Percentiles rank a stretch among this genome's conserved stretches.
Conservation (phyloP, 1,140 invertebrate genomes). For the Pseudomyrmex flavicornis region DNA sequence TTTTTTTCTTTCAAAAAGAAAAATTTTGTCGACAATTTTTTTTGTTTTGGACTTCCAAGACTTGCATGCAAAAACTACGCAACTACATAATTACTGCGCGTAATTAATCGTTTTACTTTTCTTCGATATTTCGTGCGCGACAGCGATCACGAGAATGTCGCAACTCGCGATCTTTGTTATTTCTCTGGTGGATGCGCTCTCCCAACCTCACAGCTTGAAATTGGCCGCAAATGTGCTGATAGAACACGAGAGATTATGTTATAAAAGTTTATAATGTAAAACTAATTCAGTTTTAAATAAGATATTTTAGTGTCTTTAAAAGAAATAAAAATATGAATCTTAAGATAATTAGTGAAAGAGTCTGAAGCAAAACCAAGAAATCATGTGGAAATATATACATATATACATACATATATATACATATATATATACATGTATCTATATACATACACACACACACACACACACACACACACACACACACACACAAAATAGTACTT, state of each 20-base stretch:
- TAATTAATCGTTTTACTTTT: slow-evolving; percentile 61
- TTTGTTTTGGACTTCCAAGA: slow-evolving; percentile 54
- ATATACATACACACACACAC: no score
- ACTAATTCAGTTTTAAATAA: no score
- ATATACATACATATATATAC: no score
- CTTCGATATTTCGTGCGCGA: slow-evolving; percentile 55
- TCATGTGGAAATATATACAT: no score
- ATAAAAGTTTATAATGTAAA: neutral
- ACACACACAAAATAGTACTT: neutral
- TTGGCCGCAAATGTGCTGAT: slow-evolving; percentile 26
- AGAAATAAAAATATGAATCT: neutral
- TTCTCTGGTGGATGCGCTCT: neutral
- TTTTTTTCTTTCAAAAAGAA: slow-evolving; percentile 56
- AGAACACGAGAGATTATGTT: neutral
- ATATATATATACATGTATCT: no score
- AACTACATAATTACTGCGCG: slow-evolving; percentile 64
- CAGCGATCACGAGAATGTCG: slow-evolving; percentile 16
- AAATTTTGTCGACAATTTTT: slow-evolving; percentile 45
- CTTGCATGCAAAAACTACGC: slow-evolving; percentile 70
- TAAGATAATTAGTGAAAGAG: neutral
- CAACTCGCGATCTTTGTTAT: slow-evolving; percentile 26
- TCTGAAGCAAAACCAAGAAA: no score
- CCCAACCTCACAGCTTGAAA: neutral
- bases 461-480: no score
- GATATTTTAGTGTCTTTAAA: no score